Base-by-base conservation (phyloP, 1,140 invertebrate genomes). In the Vanessa tameamea region DNA sequence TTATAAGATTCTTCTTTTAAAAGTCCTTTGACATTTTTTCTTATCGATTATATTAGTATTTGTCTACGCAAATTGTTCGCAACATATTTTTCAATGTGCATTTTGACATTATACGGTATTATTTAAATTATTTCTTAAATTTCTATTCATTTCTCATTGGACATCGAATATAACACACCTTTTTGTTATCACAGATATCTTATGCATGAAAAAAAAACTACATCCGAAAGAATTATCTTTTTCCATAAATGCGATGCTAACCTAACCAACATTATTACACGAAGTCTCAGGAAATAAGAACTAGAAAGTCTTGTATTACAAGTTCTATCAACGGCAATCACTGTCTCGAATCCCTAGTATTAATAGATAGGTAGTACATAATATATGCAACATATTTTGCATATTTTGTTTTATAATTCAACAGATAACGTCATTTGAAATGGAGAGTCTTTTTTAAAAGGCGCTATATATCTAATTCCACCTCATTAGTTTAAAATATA, bases 301-400 rank as follows among this genome's bases (percentile, higher is more conserved):
- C 55, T 70, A 63, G 68, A 70, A 63, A 70, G 57, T 69, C 55
- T 63, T 61, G 57, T 70, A 12, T 63, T 15, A 23, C 68, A 55
- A 67, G 50, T 37, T 67, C 37, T 15, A 53, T 67, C 53, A 11
- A 20, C 53, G 20, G 7, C 53, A 57, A 57, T 57, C 53, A 57
- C 53, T 57, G 8, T 57, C 53, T 50, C 23, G 53, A 12, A 57
- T 57, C 4, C 53, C 53, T 57, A 57, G 20, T 57, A 15, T 55
- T 9, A 55, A 55, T 55, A 31, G 26, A 31, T 31, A 11, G 53
- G 23, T 9, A 57, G 16, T 57, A 16, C 53, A 23, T 26, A 57
- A 57, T 23, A 57, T 23, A 14, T 15, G 4, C 53, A 16, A 57
- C 11, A 20, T 55, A 9, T 11, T 57, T 57, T 57, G 53, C 53